Evolutionary conservation across 2,888 invertebrate species (phyloP), one percentile per base, ranked within the genome.

Genomic region (Lycocerus yunnanus): DNA sequence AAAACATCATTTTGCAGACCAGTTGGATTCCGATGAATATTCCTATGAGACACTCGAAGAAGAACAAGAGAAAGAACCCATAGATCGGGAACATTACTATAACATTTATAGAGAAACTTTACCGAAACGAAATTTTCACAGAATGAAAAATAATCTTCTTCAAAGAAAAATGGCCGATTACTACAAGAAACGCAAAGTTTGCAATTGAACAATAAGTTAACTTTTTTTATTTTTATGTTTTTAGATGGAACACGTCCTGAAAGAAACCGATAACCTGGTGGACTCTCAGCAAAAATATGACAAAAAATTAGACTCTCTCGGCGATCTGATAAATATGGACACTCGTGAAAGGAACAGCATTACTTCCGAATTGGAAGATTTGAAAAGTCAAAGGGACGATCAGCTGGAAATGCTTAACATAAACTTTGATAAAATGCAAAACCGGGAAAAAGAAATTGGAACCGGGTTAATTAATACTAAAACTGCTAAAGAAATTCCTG

Each of bases 401-500:
- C 83, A 82, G 69, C 74, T 71, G 4, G 15, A 67, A n/a, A 76
- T 81, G 13, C 75, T 84, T 3, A 75, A 77, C 2, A 67, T 69
- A 15, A 71, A 75, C 21, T 85, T 85, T 68, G 73, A 79, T 9
- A 74, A 74, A 21, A 80, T 84, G 78, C 82, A 82, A 69, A 73
- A 73, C 3, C 78, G 83, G 66, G 86, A 86, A 77, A 79, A 79
- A n/a, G 85, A 85, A 63, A 80, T 84, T 9, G 85, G 85, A 6
- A 80, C 74, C 11, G 85, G 86, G 4, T 76, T 87, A 11, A 85
- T 86, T 58, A 82, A 82, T 69, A 78, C 84, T 1, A 85, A 85
- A 80, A 86, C 86, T 14, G 86, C 85, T 20, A 85, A 85, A 69
- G 78, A 80, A 69, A 81, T 87, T 69, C 82, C 85, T 4, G 84